phyloP scores from a whole-genome alignment of 2,797 vertebrate genomes.

The Coregonus sp. region DNA sequence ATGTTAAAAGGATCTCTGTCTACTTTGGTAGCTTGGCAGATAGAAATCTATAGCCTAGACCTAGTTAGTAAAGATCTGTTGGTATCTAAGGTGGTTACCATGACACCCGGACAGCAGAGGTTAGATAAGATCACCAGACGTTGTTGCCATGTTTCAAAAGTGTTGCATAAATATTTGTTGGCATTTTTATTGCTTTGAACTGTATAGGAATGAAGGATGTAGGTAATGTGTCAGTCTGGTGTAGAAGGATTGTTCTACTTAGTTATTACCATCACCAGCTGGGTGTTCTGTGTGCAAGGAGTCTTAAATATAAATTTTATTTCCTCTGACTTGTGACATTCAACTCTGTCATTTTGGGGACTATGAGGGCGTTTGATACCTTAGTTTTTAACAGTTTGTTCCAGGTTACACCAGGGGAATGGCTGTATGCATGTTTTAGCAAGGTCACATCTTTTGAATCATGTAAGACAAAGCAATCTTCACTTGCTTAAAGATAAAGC shows the following conservation, averaged over 20 bases:
- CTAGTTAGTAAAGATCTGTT: slow-evolving; percentile 60
- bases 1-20: slow-evolving; percentile 59
- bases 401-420: background rate
- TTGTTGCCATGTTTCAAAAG: slow-evolving; percentile 72
- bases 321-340: slow-evolving; percentile 50
- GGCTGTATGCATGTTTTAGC: no score
- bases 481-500: background rate
- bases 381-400: background rate
- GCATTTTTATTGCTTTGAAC: slow-evolving; percentile 66
- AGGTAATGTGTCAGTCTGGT: no score
- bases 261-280: slow-evolving; percentile 62
- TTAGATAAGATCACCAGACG: slow-evolving; percentile 69
- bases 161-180: slow-evolving; percentile 53
- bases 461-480: background rate
- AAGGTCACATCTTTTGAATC: background rate
- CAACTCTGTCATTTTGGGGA: slow-evolving; percentile 56
- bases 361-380: background rate
- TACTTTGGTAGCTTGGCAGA: slow-evolving; percentile 58
- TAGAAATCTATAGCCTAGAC: slow-evolving; percentile 59
- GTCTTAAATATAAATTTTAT: slow-evolving; percentile 32
- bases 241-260: background rate
- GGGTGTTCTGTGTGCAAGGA: slow-evolving; percentile 64
- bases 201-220: slow-evolving; percentile 74
- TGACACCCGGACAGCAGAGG: slow-evolving; percentile 65
- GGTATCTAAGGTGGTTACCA: slow-evolving; percentile 57